phyloP scores from a whole-genome alignment of 2,113 vertebrate species.

The Entosphenus tridentatus region DNA sequence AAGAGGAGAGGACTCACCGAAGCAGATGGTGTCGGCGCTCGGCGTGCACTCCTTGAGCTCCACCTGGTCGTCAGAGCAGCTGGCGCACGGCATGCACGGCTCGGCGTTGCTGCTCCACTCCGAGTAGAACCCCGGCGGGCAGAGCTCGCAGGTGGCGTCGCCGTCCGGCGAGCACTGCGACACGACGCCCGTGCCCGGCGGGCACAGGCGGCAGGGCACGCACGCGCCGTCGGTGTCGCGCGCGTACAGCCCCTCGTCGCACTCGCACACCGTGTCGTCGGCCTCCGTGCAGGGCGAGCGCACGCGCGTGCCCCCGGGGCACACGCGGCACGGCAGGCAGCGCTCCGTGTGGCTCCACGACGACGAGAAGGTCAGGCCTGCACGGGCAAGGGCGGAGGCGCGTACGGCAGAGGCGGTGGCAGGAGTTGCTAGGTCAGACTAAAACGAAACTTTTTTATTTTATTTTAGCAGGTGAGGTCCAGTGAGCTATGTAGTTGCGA shows the following conservation, averaged over 20 bases:
- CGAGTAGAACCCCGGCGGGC: background rate
- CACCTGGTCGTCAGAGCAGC: background rate
- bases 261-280: conserved; percentile 4
- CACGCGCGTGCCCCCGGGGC: conserved; percentile 1
- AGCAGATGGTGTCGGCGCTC: background rate
- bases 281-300: background rate
- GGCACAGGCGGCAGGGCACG: background rate
- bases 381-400: background rate
- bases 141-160: background rate
- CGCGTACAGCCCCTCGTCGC: background rate
- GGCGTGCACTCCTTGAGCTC: conserved; percentile 2
- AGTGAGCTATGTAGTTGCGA: no score
- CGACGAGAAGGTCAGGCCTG: background rate
- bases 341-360: background rate
- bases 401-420: no score
- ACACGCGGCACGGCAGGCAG: background rate
- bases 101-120: background rate
- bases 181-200: background rate
- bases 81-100: conserved; percentile 2
- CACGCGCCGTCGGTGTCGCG: background rate
- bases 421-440: no score
- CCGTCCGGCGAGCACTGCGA: background rate
- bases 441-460: no score
- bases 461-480: no score
- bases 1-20: background rate